Percentiles rank a stretch among this genome's conserved stretches.
These are phyloP conservation scores for Sycophaga agraensis DNA, from an alignment of 1,140 invertebrate genomes.

Conservation along the genomic window DNA sequence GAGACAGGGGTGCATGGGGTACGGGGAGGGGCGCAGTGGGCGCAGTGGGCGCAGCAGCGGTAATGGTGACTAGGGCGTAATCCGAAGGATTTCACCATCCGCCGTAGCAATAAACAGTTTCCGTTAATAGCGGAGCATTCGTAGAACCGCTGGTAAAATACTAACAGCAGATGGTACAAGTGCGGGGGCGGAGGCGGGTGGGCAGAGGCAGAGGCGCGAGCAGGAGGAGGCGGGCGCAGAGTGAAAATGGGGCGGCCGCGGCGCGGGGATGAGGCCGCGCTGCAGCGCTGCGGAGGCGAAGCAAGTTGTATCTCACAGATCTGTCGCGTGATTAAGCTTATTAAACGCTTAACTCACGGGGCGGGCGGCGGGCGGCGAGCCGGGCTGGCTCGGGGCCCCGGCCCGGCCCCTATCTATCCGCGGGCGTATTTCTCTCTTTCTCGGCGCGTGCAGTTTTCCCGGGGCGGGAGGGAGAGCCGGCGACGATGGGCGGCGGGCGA, in stretches of 20 bases:
- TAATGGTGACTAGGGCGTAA: slow-evolving; percentile 34
- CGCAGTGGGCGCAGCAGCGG: no score
- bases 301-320: slow-evolving; percentile 53
- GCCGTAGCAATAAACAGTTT: slow-evolving; percentile 54
- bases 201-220: neutral
- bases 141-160: slow-evolving; percentile 53
- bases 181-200: neutral
- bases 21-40: no score
- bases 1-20: no score
- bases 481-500: no score
- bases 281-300: slow-evolving; percentile 26
- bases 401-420: slow-evolving; percentile 26
- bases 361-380: slow-evolving; percentile 33
- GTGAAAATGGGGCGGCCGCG: slow-evolving; percentile 13
- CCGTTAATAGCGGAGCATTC: slow-evolving; percentile 53
- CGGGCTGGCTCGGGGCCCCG: slow-evolving; percentile 23
- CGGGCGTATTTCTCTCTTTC: neutral
- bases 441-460: neutral
- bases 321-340: slow-evolving; percentile 60
- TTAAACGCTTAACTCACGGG: slow-evolving; percentile 59
- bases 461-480: no score
- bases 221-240: slow-evolving; percentile 2
- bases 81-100: slow-evolving; percentile 44
- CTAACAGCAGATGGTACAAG: slow-evolving; percentile 57
- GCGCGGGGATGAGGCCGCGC: neutral